Conservation (phyloP, 1,140 invertebrate species). For the Propsilocerus akamusi region DNA sequence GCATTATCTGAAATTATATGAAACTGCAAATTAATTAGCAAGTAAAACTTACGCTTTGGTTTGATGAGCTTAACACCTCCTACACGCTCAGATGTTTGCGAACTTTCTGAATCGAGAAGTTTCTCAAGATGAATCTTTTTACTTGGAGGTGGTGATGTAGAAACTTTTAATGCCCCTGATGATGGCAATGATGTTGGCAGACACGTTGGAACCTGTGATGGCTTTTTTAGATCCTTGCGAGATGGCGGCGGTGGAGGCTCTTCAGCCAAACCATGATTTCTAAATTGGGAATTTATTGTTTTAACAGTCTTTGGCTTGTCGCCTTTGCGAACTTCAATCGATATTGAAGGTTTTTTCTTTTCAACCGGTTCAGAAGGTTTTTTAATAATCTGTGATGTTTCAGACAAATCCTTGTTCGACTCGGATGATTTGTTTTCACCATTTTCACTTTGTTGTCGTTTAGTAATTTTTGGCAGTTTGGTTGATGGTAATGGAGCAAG, state of each 20-base stretch:
- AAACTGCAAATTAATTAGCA: conserved; percentile 5
- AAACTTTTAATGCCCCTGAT: conserved; percentile 17
- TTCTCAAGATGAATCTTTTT: conserved; percentile 44
- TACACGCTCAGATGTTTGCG: conserved; percentile 38
- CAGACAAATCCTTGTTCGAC: too few relatives aligned
- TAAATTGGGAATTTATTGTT: conserved; percentile 71
- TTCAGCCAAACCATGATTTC: conserved; percentile 67
- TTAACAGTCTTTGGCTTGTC: conserved; percentile 67
- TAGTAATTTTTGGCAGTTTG: conserved; percentile 58
- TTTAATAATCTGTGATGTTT: conserved; percentile 25
- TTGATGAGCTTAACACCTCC: conserved; percentile 72
- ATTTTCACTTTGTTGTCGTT: conserved; percentile 29
- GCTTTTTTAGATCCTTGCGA: conserved; percentile 36
- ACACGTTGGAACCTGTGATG: conserved; percentile 26
- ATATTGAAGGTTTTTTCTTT: conserved; percentile 55
- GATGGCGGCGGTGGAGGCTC: conserved; percentile 60
- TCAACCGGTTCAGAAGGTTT: conserved; percentile 21
- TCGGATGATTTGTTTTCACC: too few relatives aligned
- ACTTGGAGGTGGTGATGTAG: conserved; percentile 32
- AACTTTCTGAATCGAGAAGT: conserved; percentile 41
- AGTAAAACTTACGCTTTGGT: conserved; percentile 63
- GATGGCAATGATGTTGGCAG: conserved; percentile 47
- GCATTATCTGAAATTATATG: conserved; percentile 6
- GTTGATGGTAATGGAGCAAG: conserved; percentile 39
- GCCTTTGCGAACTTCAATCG: conserved; percentile 54